These are phyloP conservation scores for Zele albiditarsus DNA, from an alignment of 2,888 invertebrate species.

Conservation along the genomic window DNA sequence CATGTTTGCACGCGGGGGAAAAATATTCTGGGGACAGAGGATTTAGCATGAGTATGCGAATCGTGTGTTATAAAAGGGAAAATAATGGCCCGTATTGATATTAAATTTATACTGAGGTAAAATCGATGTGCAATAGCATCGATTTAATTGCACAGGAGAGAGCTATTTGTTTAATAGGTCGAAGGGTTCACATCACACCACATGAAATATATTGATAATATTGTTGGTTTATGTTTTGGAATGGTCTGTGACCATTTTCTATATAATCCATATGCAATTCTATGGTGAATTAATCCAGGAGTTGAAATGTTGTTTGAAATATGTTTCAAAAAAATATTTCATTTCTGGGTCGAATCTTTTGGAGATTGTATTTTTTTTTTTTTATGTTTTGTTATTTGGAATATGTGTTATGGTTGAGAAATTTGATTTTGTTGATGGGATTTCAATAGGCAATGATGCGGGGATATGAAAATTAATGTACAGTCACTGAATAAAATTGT, in stretches of 20 bases:
- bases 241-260: slow-evolving; percentile 40
- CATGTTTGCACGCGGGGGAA: neutral
- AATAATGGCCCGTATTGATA: slow-evolving; percentile 55
- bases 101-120: slow-evolving; percentile 58
- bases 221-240: slow-evolving; percentile 42
- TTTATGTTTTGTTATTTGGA: too few relatives aligned
- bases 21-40: neutral
- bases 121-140: slow-evolving; percentile 47
- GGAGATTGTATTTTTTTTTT: too few relatives aligned
- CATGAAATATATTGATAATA: slow-evolving; percentile 49
- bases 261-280: slow-evolving; percentile 36
- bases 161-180: slow-evolving; percentile 62
- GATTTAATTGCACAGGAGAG: slow-evolving; percentile 60
- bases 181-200: slow-evolving; percentile 45
- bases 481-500: too few relatives aligned
- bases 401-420: too few relatives aligned
- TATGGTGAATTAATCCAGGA: neutral
- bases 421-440: too few relatives aligned
- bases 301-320: slow-evolving; percentile 7
- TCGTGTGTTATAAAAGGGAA: slow-evolving; percentile 46
- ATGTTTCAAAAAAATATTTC: neutral
- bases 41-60: slow-evolving; percentile 8
- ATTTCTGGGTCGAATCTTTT: too few relatives aligned
- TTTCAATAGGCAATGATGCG: too few relatives aligned
- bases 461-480: too few relatives aligned